Evolutionary conservation across 2,797 vertebrate species (phyloP).

Genomic region (Triplophysa yarkandensis): DNA sequence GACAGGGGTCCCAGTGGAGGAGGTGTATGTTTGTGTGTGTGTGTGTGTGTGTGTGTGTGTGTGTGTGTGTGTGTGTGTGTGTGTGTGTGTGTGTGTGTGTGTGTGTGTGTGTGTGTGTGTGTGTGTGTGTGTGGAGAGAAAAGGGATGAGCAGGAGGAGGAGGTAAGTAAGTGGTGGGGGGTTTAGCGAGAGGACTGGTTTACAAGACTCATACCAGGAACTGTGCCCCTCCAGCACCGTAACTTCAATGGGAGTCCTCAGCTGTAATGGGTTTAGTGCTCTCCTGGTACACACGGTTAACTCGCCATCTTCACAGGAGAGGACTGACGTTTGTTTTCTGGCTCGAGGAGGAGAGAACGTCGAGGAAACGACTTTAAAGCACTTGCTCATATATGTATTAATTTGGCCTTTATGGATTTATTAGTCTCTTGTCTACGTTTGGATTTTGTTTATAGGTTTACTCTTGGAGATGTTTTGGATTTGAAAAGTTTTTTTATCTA

Average conservation of each 20-base stretch:
- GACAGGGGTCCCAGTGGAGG: conserved; percentile 54
- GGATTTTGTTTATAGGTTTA: neutral
- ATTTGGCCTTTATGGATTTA: conserved; percentile 9
- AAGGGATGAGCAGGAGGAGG: conserved; percentile 35
- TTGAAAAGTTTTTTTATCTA: no score
- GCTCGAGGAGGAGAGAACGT: conserved; percentile 9
- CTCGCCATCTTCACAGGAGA: conserved; percentile 24
- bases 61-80: no score
- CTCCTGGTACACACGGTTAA: conserved; percentile 19
- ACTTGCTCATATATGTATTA: neutral
- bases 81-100: no score
- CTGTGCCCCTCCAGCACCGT: conserved; percentile 31
- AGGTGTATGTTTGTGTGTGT: conserved; percentile 36
- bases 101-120: no score
- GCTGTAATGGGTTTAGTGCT: conserved; percentile 27
- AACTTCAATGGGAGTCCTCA: conserved; percentile 28
- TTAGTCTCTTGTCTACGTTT: neutral
- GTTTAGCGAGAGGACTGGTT: conserved; percentile 47
- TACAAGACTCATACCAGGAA: conserved; percentile 44
- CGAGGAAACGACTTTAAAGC: conserved; percentile 3
- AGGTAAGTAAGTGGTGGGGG: conserved; percentile 34
- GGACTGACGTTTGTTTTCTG: conserved; percentile 9
- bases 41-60: no score
- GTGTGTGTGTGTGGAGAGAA: no score
- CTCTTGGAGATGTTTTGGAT: no score